phyloP scores from a whole-genome alignment of 2,113 vertebrate species.

The Sinocyclocheilus maitianheensis region DNA sequence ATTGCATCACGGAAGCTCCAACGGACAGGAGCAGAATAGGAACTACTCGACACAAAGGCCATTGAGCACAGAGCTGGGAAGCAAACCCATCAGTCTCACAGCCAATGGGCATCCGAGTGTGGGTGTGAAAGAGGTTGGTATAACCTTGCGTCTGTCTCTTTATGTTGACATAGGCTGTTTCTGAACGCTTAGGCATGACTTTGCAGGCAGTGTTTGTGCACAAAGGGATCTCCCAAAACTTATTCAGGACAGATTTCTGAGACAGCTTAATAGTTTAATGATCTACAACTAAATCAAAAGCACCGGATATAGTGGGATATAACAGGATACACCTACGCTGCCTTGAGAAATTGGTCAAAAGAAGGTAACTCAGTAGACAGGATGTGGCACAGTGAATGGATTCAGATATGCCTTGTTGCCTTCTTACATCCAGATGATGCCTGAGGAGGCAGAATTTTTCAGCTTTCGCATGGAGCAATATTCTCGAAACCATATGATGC shows the following conservation, averaged over 20 bases:
- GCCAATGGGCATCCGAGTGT: slow-evolving; percentile 47
- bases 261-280: neutral
- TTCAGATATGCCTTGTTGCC: neutral
- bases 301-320: too few species aligned
- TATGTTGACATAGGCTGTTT: neutral
- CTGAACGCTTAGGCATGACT: neutral
- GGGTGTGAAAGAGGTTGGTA: slow-evolving; percentile 73
- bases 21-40: slow-evolving; percentile 3
- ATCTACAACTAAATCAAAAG: neutral
- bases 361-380: neutral
- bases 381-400: neutral
- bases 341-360: too few species aligned
- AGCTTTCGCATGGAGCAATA: neutral
- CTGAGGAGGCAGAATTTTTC: too few species aligned
- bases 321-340: too few species aligned
- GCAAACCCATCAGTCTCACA: neutral
- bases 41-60: neutral
- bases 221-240: neutral
- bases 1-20: neutral
- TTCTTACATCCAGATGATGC: neutral
- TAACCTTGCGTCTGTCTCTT: neutral
- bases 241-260: neutral
- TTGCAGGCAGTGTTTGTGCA: neutral
- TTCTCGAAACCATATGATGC: neutral
- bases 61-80: neutral